Base-by-base conservation (phyloP, 2,888 invertebrate species). In the Bombylius major region DNA sequence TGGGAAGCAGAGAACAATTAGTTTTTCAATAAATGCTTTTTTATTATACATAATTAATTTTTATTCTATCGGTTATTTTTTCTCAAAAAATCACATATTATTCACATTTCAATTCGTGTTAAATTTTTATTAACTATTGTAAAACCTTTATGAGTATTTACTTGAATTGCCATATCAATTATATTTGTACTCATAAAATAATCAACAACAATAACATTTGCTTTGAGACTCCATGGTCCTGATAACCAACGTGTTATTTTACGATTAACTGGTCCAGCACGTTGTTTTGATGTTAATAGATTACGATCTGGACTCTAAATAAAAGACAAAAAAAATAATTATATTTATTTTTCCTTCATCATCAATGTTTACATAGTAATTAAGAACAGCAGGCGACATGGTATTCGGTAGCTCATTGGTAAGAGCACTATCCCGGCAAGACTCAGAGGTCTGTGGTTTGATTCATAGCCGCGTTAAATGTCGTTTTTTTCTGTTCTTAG, bases 161-260 rank as follows among this genome's bases (percentile, higher is more conserved):
- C 69, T 56, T 77, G 75, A 64, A 84, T 81, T 3, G 84, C 82
- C 47, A 82, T 70, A 65, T 86, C 84, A 49, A 87, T 77, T 39
- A 88, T 76, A 67, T 87, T 86, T 49, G 83, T 86, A 23, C 80
- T 82, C 59, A 85, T 76, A 65, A 87, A 84, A 69, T 82, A 88
- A 70, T 88, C 88, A 7, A 84, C 79, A 1, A 87, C 82, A 4
- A 88, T 79, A 34, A 87, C 82, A 69, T 87, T 88, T 11, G 83
- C 83, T 55, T 78, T 78, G 13, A 76, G 71, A 50, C 82, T 77
- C 86, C 86, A 87, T 47, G 78, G 78, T 7, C 82, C 81, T 53
- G 77, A 68, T 31, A 88, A 80, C 77, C 87, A 85, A 39, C 77
- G 74, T 0, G 84, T 83, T 0, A 89, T 78, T 65, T 86, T 81